These are phyloP conservation scores for Sternarchorhynchus goeldii DNA, from an alignment of 2,797 vertebrate species.

Conservation along the genomic window DNA sequence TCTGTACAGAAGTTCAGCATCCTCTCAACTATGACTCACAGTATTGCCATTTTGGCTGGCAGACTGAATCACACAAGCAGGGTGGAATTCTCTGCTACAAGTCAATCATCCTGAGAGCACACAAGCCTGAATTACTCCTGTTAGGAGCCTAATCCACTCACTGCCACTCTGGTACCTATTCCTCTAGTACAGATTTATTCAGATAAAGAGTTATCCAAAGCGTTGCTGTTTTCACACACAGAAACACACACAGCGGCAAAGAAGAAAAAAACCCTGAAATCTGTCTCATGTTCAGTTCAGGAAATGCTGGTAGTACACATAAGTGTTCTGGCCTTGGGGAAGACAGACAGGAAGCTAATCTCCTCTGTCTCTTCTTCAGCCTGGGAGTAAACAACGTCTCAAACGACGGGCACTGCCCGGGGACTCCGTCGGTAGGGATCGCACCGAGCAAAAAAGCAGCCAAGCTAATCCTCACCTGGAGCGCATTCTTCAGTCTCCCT, in stretches of 20 bases:
- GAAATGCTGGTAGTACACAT: not conserved
- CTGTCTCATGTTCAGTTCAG: not conserved
- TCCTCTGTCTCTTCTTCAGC: conserved; percentile 15
- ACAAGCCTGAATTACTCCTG: not conserved
- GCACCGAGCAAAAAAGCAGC: conserved; percentile 6
- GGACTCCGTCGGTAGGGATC: not conserved
- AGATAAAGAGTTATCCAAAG: not conserved
- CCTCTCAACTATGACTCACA: conserved; percentile 1
- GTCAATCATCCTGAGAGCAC: conserved; percentile 16
- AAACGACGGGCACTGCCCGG: not conserved
- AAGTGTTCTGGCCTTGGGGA: conserved; percentile 6
- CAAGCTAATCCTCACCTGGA: conserved; percentile 44
- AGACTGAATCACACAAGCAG: not conserved
- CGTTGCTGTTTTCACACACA: too few relatives aligned
- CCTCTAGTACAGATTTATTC: not conserved
- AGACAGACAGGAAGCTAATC: conserved; percentile 8
- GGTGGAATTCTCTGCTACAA: not conserved
- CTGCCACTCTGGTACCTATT: too few relatives aligned
- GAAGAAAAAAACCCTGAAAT: not conserved
- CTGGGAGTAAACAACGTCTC: not conserved
- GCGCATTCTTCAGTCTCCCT: conserved; percentile 13
- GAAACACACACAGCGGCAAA: not conserved
- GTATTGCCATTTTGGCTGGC: not conserved
- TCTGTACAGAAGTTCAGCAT: too few relatives aligned
- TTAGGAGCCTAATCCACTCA: not conserved